Evolutionary conservation across 2,113 vertebrate genomes (phyloP), one percentile per base, ranked within the genome.

Genomic region (Aspiorhynchus laticeps): DNA sequence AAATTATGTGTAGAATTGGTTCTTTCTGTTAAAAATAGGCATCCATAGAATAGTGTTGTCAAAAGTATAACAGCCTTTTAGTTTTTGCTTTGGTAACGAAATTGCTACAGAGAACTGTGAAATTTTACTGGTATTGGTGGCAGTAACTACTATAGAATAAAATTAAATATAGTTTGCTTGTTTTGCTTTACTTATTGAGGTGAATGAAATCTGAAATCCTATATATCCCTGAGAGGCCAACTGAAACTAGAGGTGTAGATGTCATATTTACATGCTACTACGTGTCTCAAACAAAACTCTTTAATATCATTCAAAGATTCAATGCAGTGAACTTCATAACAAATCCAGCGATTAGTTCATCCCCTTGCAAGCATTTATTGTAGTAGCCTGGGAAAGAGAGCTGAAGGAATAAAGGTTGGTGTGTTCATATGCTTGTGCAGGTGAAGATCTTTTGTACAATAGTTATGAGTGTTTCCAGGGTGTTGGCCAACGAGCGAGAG

Each of bases 391-490:
- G 48, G 75, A 53, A 67, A 79, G 46, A 24, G 77, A 82, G 77
- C 71, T 41, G 69, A 43, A 53, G 48, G 43, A 51, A 51, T 53
- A 78, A 76, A 76, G 73, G 73, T 46, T 78, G 46, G n/a, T 33
- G 76, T 91, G 74, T 31, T 28, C 87, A 81, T 59, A 4, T 81
- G 38, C 65, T 9, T 9, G 86, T n/a, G 63, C 46, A 61, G 67
- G 28, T 87, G 75, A 61, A 65, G 9, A 65, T 85, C 24, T 74
- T 76, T 56, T 76, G 51, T 36, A 28, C 71, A 76, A 19, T 51
- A 38, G 51, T 21, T 41, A 5, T 14, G 33, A 80, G 59, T 80
- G 46, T 86, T 78, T 86, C 21, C 53, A 51, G 43, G 63, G 85
- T 74, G 65, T 46, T 71, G 78, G 85, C 31, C 80, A 43, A 19